Conservation (phyloP, 1,140 invertebrate genomes). For the Anadara kagoshimensis region DNA sequence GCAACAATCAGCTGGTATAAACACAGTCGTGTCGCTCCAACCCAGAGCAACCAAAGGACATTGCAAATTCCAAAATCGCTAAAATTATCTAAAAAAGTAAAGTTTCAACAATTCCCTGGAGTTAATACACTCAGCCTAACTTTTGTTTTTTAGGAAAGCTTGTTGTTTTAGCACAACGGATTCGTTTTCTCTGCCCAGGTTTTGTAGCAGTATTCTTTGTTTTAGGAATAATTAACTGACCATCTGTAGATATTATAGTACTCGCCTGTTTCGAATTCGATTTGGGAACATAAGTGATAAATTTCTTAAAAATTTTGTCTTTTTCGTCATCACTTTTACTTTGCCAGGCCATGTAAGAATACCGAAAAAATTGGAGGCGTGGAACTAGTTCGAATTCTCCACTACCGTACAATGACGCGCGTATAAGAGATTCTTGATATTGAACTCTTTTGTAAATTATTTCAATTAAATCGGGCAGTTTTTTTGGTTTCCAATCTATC, state of each 20-base stretch:
- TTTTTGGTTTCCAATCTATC: conserved; percentile 21
- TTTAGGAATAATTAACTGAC: conserved; percentile 15
- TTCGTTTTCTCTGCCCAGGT: conserved; percentile 13
- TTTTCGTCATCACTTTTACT: conserved; percentile 16
- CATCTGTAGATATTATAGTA: conserved; percentile 4
- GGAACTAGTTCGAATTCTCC: conserved; percentile 7
- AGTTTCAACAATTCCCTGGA: no score
- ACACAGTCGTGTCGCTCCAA: no score
- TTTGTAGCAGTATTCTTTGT: conserved; percentile 18
- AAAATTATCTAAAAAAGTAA: no score
- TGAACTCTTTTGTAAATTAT: conserved; percentile 16
- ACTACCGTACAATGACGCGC: conserved; percentile 8
- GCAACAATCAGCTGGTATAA: no score
- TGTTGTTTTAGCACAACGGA: neutral
- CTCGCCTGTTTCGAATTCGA: no score
- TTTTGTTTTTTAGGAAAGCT: no score
- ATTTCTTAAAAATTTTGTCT: no score
- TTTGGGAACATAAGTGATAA: no score
- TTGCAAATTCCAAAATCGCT: no score
- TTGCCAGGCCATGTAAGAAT: conserved; percentile 3
- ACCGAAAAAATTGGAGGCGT: neutral
- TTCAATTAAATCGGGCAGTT: conserved; percentile 20
- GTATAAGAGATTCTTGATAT: conserved; percentile 8
- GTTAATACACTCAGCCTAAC: no score
- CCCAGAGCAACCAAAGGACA: no score